phyloP scores from a whole-genome alignment of 2,888 invertebrate genomes.

The Chrysolina oricalcia region DNA sequence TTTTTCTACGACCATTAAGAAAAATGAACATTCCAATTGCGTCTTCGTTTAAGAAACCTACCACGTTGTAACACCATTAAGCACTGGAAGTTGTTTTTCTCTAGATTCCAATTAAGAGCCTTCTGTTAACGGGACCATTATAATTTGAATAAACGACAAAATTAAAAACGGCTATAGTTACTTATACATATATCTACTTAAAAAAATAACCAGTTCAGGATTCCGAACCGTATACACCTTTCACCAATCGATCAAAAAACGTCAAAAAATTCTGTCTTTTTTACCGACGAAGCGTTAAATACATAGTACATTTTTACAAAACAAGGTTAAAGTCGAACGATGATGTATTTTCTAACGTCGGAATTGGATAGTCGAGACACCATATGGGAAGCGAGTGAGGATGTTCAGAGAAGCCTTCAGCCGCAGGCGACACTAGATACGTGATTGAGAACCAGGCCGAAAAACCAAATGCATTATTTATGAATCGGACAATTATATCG shows the following conservation, averaged over 20 bases:
- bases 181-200: background rate
- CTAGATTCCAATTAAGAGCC: background rate
- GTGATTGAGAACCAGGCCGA: background rate
- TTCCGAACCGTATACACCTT: background rate
- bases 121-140: background rate
- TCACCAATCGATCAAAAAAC: conserved; percentile 14
- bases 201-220: background rate
- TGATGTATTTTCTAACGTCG: background rate
- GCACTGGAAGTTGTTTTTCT: background rate
- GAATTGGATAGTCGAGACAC: conserved; percentile 5
- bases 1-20: too few relatives aligned
- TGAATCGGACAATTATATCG: background rate
- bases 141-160: background rate
- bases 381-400: conserved; percentile 21
- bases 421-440: background rate
- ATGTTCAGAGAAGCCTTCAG: conserved; percentile 1
- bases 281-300: conserved; percentile 5
- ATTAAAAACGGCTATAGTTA: background rate
- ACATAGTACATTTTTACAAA: background rate
- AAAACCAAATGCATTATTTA: conserved; percentile 2
- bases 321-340: conserved; percentile 6
- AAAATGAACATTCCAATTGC: too few relatives aligned
- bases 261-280: background rate
- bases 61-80: background rate
- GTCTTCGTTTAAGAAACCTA: too few relatives aligned